Conservation (phyloP, 2,113 vertebrate species). For the Protobothrops flavoviridis region DNA sequence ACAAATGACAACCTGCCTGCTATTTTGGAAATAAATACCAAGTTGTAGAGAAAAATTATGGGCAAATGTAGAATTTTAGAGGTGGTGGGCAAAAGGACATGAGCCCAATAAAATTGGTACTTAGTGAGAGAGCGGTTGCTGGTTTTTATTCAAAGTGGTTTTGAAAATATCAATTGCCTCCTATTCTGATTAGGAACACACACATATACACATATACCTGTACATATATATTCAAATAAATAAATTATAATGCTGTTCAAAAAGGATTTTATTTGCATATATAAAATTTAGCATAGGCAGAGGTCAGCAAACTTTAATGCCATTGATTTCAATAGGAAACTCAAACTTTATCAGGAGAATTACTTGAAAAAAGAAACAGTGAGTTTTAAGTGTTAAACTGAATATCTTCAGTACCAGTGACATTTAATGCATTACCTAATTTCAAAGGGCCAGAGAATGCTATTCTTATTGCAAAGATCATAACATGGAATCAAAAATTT, state of each 20-base stretch:
- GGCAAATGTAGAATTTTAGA: not conserved
- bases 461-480: not conserved
- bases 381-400: not conserved
- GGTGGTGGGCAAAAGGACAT: constrained; percentile 7
- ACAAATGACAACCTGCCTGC: not conserved
- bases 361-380: not conserved
- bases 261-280: not conserved
- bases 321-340: not conserved
- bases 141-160: not conserved
- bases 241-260: not conserved
- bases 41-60: constrained; percentile 7
- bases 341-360: not conserved
- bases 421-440: not conserved
- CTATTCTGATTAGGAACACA: not conserved
- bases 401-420: not conserved
- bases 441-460: not conserved
- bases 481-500: not conserved
- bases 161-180: constrained; percentile 2
- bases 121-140: constrained; percentile 1
- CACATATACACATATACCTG: not conserved
- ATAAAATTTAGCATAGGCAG: not conserved
- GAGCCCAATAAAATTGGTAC: not conserved
- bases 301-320: not conserved
- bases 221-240: not conserved
- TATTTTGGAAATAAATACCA: constrained; percentile 10